Evolutionary conservation across 64 coral and sea anemone genomes (phyloP), one percentile per base, ranked within the genome.

Genomic region (Cladopsammia gracilis): DNA sequence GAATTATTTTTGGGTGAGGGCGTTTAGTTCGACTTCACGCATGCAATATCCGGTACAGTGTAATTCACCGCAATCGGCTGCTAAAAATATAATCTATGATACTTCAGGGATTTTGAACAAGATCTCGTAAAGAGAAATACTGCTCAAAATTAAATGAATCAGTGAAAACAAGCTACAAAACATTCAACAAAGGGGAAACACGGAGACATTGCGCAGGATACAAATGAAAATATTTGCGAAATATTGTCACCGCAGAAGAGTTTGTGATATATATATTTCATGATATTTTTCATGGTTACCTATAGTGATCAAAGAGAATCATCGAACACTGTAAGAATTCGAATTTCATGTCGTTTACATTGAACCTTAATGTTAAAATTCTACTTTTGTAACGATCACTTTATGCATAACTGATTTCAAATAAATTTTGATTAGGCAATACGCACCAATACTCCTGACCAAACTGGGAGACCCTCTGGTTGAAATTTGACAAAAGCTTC

Each of bases 361-460:
- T 77, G 48, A 15, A 72, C 22, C 49, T 53, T 3, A 54, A 53
- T 54, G 20, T 77, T 20, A 77, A 54, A 77, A 77, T 77, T 77
- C 49, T 49, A 54, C 48, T 10, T 48, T 24, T 3, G 20, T 23
- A 56, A 51, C 48, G 74, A 77, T 22, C n/a, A 18, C 13, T 19
- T 16, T 19, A 49, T 10, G 22, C 71, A 56, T 64, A 64, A 18
- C 12, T 20, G 61, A 64, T 20, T 64, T 15, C 61, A 64, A 64
- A 20, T 19, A 18, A 73, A 73, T 46, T 7, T 64, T n/a, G 62
- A 64, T 73, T 8, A 44, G 19, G 10, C 22, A 24, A 19, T 59
- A 87, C 96, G 75, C 87, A 97, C 96, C 79, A 97, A 61, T 57
- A 94, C 86, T 58, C 96, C 96, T 18, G 92, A 89, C 96, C 96